These are phyloP conservation scores for Platyscapa corneri DNA, from an alignment of 1,140 invertebrate species.

Conservation along the genomic window DNA sequence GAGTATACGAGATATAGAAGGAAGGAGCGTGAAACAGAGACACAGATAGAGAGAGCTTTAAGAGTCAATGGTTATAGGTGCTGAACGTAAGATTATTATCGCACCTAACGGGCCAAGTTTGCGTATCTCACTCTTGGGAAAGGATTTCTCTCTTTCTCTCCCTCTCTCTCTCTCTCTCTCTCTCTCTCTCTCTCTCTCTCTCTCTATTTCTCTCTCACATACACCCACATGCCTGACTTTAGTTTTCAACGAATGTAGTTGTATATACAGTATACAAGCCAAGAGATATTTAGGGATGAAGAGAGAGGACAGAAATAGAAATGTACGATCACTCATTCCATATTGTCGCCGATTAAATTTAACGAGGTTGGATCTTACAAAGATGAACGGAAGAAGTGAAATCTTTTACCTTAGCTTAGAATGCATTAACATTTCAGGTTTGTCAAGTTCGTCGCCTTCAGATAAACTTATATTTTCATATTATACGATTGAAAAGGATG, in stretches of 20 bases:
- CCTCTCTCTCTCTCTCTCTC: neutral
- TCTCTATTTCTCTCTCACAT: neutral
- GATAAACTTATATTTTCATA: neutral
- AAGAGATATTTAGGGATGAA: neutral
- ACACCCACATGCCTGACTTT: too few relatives aligned
- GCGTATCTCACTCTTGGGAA: neutral
- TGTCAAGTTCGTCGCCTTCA: neutral
- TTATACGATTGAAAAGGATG: neutral
- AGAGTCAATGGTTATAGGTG: slow-evolving; percentile 31
- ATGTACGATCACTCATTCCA: neutral
- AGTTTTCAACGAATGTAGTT: neutral
- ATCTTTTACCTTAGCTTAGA: slow-evolving; percentile 18
- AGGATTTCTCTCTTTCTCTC: neutral
- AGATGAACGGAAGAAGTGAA: neutral
- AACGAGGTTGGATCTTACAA: neutral
- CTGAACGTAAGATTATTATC: slow-evolving; percentile 40
- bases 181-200: neutral
- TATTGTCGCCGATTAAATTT: slow-evolving; percentile 36
- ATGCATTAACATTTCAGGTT: neutral
- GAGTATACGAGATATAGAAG: too few relatives aligned
- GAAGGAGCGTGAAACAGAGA: neutral
- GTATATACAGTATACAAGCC: neutral
- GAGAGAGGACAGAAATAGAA: neutral
- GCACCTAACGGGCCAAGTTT: slow-evolving; percentile 21
- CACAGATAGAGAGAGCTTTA: neutral